These are phyloP conservation scores for Watsonalla cultraria DNA, from an alignment of 2,888 invertebrate species.

Conservation along the genomic window DNA sequence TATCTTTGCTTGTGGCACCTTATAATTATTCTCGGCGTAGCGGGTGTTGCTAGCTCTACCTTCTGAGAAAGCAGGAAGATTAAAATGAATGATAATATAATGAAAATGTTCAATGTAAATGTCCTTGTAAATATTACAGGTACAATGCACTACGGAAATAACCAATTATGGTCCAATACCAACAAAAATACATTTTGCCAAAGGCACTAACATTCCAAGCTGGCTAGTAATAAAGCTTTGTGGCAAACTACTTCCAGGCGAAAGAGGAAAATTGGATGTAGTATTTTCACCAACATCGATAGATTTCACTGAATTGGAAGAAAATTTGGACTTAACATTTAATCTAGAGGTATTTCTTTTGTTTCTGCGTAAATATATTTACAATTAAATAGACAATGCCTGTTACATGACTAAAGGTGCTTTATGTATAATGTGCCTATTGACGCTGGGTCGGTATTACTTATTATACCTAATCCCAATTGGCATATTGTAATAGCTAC, in stretches of 20 bases:
- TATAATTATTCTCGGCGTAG: too few species aligned
- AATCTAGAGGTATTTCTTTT: conserved; percentile 61
- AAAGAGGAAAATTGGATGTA: conserved; percentile 68
- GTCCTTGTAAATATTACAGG: conserved; percentile 27
- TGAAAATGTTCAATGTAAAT: neutral
- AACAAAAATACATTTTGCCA: conserved; percentile 62
- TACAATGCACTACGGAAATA: conserved; percentile 63
- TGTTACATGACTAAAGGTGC: too few species aligned
- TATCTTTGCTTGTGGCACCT: too few species aligned
- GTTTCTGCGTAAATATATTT: neutral
- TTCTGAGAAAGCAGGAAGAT: too few species aligned
- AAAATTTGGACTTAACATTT: conserved; percentile 57
- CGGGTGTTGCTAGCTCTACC: too few species aligned
- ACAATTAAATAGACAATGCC: neutral
- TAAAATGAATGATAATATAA: neutral
- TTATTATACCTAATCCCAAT: too few species aligned
- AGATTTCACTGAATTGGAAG: conserved; percentile 62
- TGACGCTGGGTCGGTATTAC: too few species aligned
- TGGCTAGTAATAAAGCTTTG: conserved; percentile 59
- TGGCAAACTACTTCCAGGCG: conserved; percentile 66
- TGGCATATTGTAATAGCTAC: neutral
- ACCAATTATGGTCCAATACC: conserved; percentile 77
- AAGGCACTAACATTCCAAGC: conserved; percentile 42
- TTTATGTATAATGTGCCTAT: too few species aligned
- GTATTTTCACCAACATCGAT: conserved; percentile 69